Conservation (phyloP, 2,888 invertebrate species). For the Timandra comae region DNA sequence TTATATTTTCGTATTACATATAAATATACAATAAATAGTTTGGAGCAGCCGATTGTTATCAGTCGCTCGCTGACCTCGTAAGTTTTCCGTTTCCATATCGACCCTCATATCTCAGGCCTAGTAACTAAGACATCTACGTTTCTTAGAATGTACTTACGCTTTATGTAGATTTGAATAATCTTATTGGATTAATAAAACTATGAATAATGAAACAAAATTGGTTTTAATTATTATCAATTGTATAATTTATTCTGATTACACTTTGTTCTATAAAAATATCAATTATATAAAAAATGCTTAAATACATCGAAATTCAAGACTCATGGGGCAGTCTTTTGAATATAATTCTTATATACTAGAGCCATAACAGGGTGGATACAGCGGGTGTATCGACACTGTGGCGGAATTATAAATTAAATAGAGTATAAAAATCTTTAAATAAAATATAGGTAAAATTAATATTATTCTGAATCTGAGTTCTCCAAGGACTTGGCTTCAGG, state of each 20-base stretch:
- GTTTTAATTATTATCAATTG: slow-evolving; percentile 18
- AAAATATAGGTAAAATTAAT: slow-evolving; percentile 17
- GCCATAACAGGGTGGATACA: slow-evolving; percentile 53
- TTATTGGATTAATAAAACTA: slow-evolving; percentile 20
- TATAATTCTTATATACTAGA: slow-evolving; percentile 32
- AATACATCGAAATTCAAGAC: slow-evolving; percentile 43
- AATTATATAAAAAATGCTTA: slow-evolving; percentile 34
- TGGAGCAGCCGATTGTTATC: too few relatives aligned
- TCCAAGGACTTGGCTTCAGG: slow-evolving; percentile 57
- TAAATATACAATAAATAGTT: too few relatives aligned
- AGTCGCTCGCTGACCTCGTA: too few relatives aligned
- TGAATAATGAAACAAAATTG: slow-evolving; percentile 14
- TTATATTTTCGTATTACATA: too few relatives aligned
- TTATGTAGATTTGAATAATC: slow-evolving; percentile 15
- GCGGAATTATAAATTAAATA: slow-evolving; percentile 20
- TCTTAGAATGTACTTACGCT: slow-evolving; percentile 7
- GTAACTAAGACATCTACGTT: too few relatives aligned
- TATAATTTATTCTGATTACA: slow-evolving; percentile 1
- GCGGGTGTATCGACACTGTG: slow-evolving; percentile 46
- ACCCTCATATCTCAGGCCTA: slow-evolving; percentile 3
- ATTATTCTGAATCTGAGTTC: slow-evolving; percentile 26
- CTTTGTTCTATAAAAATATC: slow-evolving; percentile 26
- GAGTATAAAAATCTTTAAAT: slow-evolving; percentile 18
- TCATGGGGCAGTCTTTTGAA: slow-evolving; percentile 36
- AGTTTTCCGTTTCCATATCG: slow-evolving; percentile 3